Evolutionary conservation across 2,797 vertebrate species (phyloP), one percentile per base, ranked within the genome.

Genomic region (Gambelia wislizenii): DNA sequence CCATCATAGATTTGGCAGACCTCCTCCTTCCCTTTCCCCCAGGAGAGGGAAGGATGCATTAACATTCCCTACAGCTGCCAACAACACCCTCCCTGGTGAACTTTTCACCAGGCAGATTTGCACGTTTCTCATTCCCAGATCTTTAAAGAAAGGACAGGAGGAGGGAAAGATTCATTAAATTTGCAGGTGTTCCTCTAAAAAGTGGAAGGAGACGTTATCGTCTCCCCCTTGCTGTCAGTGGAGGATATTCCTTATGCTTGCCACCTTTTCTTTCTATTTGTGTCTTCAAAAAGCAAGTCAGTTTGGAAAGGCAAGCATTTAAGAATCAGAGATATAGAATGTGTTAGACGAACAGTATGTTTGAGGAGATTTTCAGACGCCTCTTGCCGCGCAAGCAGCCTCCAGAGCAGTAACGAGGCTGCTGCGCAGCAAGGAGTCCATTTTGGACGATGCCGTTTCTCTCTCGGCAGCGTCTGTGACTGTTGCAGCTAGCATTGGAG

Each of bases 1-100:
- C 84, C 85, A 72, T 2, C 72, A 56, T 91, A 85, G 85, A 88
- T 92, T 95, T 94, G 6, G n/a, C 90, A 85, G 90, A 82, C 83
- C 64, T 91, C 92, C 94, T 94, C 84, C 76, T 91, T 82, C 25
- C 91, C 88, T 77, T n/a, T 78, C 80, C 72, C 69, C 1, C 0
- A 0, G 92, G 67, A 84, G 91, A 74, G 85, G 80, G 79, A 90
- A 85, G 90, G 92, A 94, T 91, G 87, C 93, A 92, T 93, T 94
- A 94, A 93, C 88, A 86, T 84, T 74, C 78, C 81, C 0, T 0
- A 79, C 84, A 85, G 89, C 91, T 93, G 91, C 89, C 90, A 93
- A 87, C 89, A 47, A 91, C 88, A 54, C 86, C 81, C 89, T 94
- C 79, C 88, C 78, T 88, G 82, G 89, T 89, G 90, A 95, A 86